These are phyloP conservation scores for Neolamprologus caudopunctatus DNA, from an alignment of 2,113 vertebrate genomes.

Conservation along the genomic window DNA sequence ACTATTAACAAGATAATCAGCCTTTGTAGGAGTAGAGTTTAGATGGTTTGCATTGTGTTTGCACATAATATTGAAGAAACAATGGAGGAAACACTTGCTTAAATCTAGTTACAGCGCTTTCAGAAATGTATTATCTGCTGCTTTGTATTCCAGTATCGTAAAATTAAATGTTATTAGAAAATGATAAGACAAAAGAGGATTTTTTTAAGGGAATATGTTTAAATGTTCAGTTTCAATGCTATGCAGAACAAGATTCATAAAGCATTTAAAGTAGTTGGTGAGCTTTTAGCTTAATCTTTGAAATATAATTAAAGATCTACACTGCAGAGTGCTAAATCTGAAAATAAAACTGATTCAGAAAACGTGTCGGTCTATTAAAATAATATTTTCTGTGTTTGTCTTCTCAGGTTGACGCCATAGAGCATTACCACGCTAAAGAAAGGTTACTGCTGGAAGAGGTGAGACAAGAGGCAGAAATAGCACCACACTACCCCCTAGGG, in stretches of 20 bases:
- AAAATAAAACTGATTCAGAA: neutral
- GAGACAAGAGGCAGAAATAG: constrained; percentile 57
- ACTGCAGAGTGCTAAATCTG: neutral
- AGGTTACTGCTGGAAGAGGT: constrained; percentile 69
- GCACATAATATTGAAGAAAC: neutral
- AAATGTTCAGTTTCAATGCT: neutral
- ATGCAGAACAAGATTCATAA: neutral
- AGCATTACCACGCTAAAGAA: constrained; percentile 77
- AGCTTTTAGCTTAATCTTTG: neutral
- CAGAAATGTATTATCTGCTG: neutral
- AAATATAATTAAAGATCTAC: neutral
- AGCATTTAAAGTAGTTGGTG: neutral
- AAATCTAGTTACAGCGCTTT: neutral
- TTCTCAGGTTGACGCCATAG: constrained; percentile 84
- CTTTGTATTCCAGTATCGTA: neutral
- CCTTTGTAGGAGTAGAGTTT: neutral
- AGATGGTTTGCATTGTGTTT: neutral
- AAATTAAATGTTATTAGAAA: neutral
- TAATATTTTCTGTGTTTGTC: neutral
- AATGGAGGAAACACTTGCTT: neutral
- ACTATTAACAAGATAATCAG: neutral
- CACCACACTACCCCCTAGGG: constrained; percentile 73
- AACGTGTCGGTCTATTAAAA: neutral
- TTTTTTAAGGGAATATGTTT: neutral
- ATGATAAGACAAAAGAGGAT: neutral